phyloP scores from a whole-genome alignment of 2,113 vertebrate genomes.

The Hymenochirus boettgeri region DNA sequence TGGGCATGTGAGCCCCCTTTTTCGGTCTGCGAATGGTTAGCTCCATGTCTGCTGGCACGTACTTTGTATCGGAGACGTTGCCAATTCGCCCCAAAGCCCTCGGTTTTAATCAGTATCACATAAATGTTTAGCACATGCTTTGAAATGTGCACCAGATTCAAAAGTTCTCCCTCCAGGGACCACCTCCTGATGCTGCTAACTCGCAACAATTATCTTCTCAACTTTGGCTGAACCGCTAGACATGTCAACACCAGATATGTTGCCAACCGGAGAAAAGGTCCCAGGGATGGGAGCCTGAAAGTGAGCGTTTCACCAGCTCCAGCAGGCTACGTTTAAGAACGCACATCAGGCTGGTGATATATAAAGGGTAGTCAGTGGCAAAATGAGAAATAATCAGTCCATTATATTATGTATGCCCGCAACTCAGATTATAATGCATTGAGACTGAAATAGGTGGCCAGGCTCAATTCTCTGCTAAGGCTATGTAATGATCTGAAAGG shows the following conservation, averaged over 20 bases:
- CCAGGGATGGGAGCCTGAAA: slow-evolving; percentile 51
- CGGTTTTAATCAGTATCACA: slow-evolving; percentile 65
- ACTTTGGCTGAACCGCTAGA: slow-evolving; percentile 66
- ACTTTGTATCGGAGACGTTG: slow-evolving; percentile 45
- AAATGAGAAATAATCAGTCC: background rate
- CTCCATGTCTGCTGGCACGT: slow-evolving; percentile 56
- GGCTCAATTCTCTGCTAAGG: no score
- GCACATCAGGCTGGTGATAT: background rate
- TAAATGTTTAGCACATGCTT: slow-evolving; percentile 63
- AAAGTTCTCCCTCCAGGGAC: slow-evolving; percentile 60
- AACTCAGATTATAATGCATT: background rate
- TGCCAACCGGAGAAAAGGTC: slow-evolving; percentile 65
- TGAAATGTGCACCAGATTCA: slow-evolving; percentile 68
- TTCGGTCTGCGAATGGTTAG: slow-evolving; percentile 45
- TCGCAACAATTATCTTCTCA: slow-evolving; percentile 62
- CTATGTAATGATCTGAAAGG: no score
- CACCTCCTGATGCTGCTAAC: slow-evolving; percentile 52
- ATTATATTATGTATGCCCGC: background rate
- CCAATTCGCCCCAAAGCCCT: slow-evolving; percentile 63
- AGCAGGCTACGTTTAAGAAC: background rate
- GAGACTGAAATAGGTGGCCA: no score
- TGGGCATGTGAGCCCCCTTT: slow-evolving; percentile 31
- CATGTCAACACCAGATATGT: slow-evolving; percentile 59
- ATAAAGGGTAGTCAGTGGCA: background rate
- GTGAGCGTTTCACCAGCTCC: slow-evolving; percentile 21